Base-by-base conservation (phyloP, 2,888 invertebrate genomes). In the Agonopterix arenella region DNA sequence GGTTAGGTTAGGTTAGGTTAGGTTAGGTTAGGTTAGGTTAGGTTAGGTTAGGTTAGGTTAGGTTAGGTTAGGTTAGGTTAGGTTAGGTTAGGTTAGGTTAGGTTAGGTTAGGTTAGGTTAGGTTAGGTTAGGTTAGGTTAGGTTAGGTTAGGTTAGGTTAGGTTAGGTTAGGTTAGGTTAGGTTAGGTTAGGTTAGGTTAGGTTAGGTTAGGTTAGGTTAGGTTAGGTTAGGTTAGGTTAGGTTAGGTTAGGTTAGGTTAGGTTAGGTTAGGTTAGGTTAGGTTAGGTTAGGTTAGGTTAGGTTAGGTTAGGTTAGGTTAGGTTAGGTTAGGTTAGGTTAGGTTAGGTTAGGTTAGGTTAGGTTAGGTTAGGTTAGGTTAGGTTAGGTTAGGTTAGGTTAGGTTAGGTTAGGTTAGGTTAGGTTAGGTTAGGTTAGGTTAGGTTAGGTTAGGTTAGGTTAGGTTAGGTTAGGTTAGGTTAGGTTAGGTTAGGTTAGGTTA, bases 131-230 rank as follows among this genome's bases (percentile, higher is more conserved):
- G 45, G 45, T 48, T 51, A 48, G 47, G 47, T 48, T 13, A 13
- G 13, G 13, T 13, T 13, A 13, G 13, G 13, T 13, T 13, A 13
- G 13, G 13, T 13, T 13, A 13, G 13, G 13, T 13, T 13, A 13
- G 42, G 42, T 48, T 43, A 42, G 43, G 42, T 48, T 48, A 42
- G 42, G 42, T 43, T 43, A 43, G 48, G 48, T 48, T 48, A 43
- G 43, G 42, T 48, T 48, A 36, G 43, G 42, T 48, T 48, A 42
- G 42, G 48, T 43, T 48, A 43, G 43, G 48, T 43, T 48, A 51
- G 53, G 53, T 51, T 53, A 51, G 51, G 53, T 53, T 53, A 53
- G 51, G 54, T 54, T 54, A 51, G 54, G 54, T 51, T 54, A 51
- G 53, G 56, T 54, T 54, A 54, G 54, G 46, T 46, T 46, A 40